Conservation (phyloP, 2,888 invertebrate species). For the Patella depressa region DNA sequence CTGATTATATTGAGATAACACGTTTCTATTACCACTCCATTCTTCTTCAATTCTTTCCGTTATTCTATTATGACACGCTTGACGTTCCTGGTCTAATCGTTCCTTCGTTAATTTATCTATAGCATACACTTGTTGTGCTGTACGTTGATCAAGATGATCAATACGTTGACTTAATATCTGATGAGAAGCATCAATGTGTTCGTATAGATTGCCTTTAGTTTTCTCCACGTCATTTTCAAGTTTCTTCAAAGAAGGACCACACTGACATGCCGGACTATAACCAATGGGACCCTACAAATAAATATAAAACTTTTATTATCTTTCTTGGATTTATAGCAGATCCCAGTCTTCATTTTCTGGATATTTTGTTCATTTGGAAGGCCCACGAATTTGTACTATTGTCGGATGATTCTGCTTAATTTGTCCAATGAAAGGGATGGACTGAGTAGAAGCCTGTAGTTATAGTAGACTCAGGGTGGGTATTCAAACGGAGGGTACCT, state of each 20-base stretch:
- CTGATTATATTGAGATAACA: constrained; percentile 45
- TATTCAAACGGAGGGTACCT: too few species aligned
- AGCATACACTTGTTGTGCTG: constrained; percentile 58
- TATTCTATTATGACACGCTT: constrained; percentile 78
- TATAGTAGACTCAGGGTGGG: too few species aligned
- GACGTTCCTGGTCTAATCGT: constrained; percentile 78
- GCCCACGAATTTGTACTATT: too few species aligned
- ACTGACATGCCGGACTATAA: constrained; percentile 81
- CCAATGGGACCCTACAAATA: constrained; percentile 85
- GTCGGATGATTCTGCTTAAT: too few species aligned
- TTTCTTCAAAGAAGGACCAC: constrained; percentile 90
- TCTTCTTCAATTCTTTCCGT: constrained; percentile 77
- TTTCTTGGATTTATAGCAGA: too few species aligned
- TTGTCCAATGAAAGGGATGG: too few species aligned
- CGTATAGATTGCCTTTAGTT: constrained; percentile 84
- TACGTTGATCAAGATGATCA: constrained; percentile 80
- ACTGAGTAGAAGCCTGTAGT: too few species aligned
- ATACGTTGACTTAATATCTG: constrained; percentile 80
- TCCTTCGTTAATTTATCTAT: constrained; percentile 73
- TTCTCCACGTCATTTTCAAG: constrained; percentile 85
- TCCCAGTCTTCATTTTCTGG: too few species aligned
- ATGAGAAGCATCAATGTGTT: constrained; percentile 84
- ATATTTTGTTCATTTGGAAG: too few species aligned
- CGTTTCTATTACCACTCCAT: constrained; percentile 73
- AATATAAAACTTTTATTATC: not conserved